Evolutionary conservation across 2,888 invertebrate species (phyloP).

Genomic region (Pharmacophagus antenor): DNA sequence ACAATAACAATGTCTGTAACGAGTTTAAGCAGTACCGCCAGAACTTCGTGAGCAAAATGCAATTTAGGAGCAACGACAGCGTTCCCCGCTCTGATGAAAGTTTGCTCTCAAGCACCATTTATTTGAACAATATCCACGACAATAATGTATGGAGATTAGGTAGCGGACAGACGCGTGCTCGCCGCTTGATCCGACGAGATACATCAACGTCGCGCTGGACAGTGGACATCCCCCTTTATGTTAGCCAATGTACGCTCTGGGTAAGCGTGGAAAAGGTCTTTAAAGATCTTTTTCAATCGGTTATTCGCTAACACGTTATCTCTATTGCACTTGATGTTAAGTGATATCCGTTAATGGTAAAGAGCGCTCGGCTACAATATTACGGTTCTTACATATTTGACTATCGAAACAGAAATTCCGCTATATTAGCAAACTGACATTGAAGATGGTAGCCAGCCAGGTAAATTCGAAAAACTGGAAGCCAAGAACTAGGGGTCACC

Average conservation of each 20-base stretch:
- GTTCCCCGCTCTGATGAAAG: constrained; percentile 55
- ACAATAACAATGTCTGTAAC: background rate
- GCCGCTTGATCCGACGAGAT: constrained; percentile 77
- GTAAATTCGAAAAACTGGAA: too few relatives aligned
- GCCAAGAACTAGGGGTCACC: too few relatives aligned
- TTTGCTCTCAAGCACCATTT: constrained; percentile 75
- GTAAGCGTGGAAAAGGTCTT: constrained; percentile 42
- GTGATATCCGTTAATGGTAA: too few relatives aligned
- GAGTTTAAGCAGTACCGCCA: background rate
- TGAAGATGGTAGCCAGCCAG: too few relatives aligned
- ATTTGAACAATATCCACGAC: constrained; percentile 73
- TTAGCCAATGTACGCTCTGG: constrained; percentile 32
- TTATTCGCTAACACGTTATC: too few relatives aligned
- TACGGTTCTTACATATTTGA: too few relatives aligned
- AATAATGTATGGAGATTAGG: constrained; percentile 80
- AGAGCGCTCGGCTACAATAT: too few relatives aligned
- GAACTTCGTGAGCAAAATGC: background rate
- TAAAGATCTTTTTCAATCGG: background rate
- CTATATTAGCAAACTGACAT: too few relatives aligned
- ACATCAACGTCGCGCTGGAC: constrained; percentile 78
- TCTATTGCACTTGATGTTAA: too few relatives aligned
- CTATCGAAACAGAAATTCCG: too few relatives aligned
- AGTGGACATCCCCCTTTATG: constrained; percentile 69
- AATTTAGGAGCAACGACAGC: constrained; percentile 34
- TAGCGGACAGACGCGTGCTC: constrained; percentile 73